Conservation (phyloP, 1,140 invertebrate species). For the Globodera ellingtonae region DNA sequence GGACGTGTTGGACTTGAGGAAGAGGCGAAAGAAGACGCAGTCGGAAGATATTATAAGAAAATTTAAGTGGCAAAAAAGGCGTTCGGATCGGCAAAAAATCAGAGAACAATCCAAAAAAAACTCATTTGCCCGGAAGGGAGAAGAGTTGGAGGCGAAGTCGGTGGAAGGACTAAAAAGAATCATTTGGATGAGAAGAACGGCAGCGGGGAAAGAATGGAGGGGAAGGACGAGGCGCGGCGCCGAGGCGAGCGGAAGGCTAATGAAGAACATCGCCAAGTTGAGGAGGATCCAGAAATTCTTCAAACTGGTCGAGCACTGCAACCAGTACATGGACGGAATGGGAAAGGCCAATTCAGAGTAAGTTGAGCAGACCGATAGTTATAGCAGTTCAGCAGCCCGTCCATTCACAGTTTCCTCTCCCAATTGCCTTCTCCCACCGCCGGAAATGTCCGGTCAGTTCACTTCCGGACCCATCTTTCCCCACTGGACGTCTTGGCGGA, state of each 20-base stretch:
- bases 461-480: slow-evolving; percentile 1
- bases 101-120: not conserved
- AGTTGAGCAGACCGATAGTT: not conserved
- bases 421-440: not conserved
- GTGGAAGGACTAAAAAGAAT: not conserved
- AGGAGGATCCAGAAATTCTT: slow-evolving; percentile 28
- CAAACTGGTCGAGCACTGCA: slow-evolving; percentile 28
- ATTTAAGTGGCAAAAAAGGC: not conserved
- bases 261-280: slow-evolving; percentile 36
- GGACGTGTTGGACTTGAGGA: not conserved
- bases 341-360: slow-evolving; percentile 33
- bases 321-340: slow-evolving; percentile 27
- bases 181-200: not conserved
- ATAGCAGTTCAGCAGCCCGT: not conserved
- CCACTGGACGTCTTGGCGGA: slow-evolving; percentile 28
- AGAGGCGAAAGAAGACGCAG: not conserved
- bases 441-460: not conserved
- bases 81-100: not conserved
- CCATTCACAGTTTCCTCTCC: not conserved
- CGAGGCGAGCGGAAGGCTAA: not conserved
- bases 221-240: not conserved
- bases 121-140: not conserved
- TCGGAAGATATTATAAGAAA: not conserved
- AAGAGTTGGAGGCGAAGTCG: not conserved
- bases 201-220: not conserved